These are phyloP conservation scores for Gopherus flavomarginatus DNA, from an alignment of 2,113 vertebrate species.

Conservation along the genomic window DNA sequence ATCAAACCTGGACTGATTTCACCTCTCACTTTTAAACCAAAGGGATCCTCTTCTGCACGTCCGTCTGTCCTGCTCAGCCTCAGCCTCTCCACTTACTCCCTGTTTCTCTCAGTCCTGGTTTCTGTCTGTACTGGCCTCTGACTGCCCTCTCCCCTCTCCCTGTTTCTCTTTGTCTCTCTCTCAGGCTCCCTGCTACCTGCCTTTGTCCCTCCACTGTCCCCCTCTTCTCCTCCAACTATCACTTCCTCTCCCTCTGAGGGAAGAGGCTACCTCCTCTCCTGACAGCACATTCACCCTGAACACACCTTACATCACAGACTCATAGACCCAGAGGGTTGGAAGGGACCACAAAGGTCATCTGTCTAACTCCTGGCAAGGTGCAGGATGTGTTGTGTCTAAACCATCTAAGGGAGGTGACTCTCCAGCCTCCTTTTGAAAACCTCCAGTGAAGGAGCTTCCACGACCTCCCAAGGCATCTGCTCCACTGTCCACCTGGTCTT, in stretches of 20 bases:
- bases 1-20: not conserved
- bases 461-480: too few species aligned
- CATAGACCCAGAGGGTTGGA: too few species aligned
- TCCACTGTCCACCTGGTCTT: too few species aligned
- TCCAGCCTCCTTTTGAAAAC: too few species aligned
- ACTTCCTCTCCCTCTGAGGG: not conserved
- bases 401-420: too few species aligned
- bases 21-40: not conserved
- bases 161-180: not conserved
- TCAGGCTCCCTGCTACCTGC: not conserved
- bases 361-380: too few species aligned
- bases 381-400: too few species aligned
- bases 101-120: not conserved
- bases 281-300: too few species aligned
- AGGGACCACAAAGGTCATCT: too few species aligned
- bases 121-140: not conserved
- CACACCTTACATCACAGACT: too few species aligned
- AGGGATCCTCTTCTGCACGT: not conserved
- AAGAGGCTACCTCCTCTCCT: not conserved
- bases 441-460: too few species aligned
- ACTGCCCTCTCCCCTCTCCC: not conserved
- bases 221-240: not conserved
- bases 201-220: not conserved
- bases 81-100: not conserved
- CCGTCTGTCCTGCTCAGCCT: not conserved